Conservation (phyloP, 2,113 vertebrate genomes). For the Nothocercus julius region DNA sequence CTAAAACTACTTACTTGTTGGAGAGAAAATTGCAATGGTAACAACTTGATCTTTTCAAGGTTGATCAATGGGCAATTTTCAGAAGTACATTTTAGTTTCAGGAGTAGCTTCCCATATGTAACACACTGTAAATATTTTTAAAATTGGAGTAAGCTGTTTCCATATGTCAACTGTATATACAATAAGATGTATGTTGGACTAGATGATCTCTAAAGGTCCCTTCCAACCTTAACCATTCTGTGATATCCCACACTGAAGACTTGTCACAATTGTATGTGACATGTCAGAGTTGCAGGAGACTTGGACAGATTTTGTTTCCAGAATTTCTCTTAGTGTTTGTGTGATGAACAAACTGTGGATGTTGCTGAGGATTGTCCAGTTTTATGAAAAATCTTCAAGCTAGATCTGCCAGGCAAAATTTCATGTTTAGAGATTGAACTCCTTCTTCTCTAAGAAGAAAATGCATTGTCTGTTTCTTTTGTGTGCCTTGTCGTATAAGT, state of each 20-base stretch:
- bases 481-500: accelerated
- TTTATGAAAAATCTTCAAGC: background rate
- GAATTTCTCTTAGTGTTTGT: background rate
- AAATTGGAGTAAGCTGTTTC: background rate
- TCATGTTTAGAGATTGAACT: background rate
- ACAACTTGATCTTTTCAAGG: background rate
- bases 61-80: background rate
- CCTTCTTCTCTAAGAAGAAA: background rate
- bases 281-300: background rate
- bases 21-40: background rate
- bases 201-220: too few relatives aligned
- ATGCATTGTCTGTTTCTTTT: background rate
- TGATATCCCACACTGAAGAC: background rate
- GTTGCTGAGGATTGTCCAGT: background rate
- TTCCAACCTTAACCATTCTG: too few relatives aligned
- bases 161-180: accelerated
- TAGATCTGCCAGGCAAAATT: background rate
- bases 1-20: background rate
- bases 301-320: background rate
- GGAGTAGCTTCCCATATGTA: background rate
- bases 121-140: background rate
- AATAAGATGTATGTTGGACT: background rate
- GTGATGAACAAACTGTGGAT: background rate
- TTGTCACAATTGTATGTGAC: background rate
- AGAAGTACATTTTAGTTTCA: background rate